Evolutionary conservation across 2,113 vertebrate genomes (phyloP).

Genomic region (Anarrhichthys ocellatus): DNA sequence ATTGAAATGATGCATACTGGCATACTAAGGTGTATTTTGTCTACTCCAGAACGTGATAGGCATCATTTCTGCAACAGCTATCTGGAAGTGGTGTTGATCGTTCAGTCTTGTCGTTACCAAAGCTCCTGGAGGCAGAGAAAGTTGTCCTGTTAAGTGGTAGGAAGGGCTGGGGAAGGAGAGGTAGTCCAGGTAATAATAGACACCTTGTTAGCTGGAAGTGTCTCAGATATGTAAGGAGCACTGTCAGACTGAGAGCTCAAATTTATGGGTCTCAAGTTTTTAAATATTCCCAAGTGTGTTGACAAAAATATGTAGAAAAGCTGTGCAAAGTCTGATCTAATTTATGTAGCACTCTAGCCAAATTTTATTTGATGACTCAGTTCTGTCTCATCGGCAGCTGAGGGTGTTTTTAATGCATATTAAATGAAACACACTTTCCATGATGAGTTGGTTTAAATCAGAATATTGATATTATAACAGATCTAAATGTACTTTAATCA

Average conservation of each 20-base stretch:
- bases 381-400: slow-evolving; percentile 66
- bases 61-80: slow-evolving; percentile 32
- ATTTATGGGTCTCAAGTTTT: slow-evolving; percentile 44
- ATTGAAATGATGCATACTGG: slow-evolving; percentile 31
- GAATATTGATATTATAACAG: slow-evolving; percentile 1
- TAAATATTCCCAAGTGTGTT: slow-evolving; percentile 51
- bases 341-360: slow-evolving; percentile 54
- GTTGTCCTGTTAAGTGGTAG: slow-evolving; percentile 43
- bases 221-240: slow-evolving; percentile 61
- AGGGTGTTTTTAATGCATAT: slow-evolving; percentile 61
- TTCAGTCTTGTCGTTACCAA: slow-evolving; percentile 35
- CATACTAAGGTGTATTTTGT: slow-evolving; percentile 26
- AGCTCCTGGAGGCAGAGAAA: slow-evolving; percentile 46
- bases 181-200: slow-evolving; percentile 72
- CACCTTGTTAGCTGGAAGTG: slow-evolving; percentile 73
- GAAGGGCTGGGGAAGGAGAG: slow-evolving; percentile 32
- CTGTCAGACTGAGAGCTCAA: slow-evolving; percentile 42
- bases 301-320: slow-evolving; percentile 50
- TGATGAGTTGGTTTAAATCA: slow-evolving; percentile 26
- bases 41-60: slow-evolving; percentile 17
- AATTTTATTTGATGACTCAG: slow-evolving; percentile 66
- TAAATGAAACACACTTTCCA: slow-evolving; percentile 14
- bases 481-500: background rate
- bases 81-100: slow-evolving; percentile 29
- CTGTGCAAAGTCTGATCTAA: slow-evolving; percentile 56